Base-by-base conservation (phyloP, 2,797 vertebrate genomes). In the Microctenopoma lineatum region DNA sequence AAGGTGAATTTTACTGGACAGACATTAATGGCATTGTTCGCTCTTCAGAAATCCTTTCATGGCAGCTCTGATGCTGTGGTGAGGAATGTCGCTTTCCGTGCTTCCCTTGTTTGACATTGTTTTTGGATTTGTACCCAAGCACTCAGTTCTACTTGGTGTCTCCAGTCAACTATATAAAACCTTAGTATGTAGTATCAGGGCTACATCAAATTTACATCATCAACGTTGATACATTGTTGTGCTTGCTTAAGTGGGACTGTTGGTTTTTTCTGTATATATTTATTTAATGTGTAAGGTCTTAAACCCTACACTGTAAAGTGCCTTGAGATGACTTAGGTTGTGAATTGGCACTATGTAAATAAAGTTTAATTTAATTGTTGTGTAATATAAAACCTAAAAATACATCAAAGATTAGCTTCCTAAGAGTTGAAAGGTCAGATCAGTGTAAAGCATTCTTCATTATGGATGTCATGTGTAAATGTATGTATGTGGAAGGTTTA, bases 61-160 rank as follows among this genome's bases (percentile, higher is more conserved):
- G 73, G 69, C 25, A 76, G 68, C 10, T 79, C 76, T n/a, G 76
- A 83, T 0, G 61, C 80, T 1, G 58, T 64, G n/a, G 80, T 73
- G 0, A 75, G 78, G 77, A 6, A 1, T 27, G 5, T 72, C 51
- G 27, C 72, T 83, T 41, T 55, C 45, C 21, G 15, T 10, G 9
- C 75, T 86, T 50, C 72, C 78, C 21, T 18, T 62, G n/a, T 86
- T 83, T 58, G 64, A 83, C 52, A 79, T 81, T 29, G 73, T 83
- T 18, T 62, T 57, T 25, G 78, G 73, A 53, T 86, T 81, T 79
- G 75, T 86, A 6, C 84, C 80, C 0, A 75, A 86, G 2, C 81
- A 81, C 0, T 79, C 72, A 39, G 78, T 84, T 39, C 60, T 83
- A 7, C 15, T 79, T 57, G 78, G 78, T 54, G 78, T 86, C 77